Percentiles rank a stretch among this genome's conserved stretches.
Evolutionary conservation across 2,888 invertebrate species (phyloP).

Genomic region (Steromphala cineraria): DNA sequence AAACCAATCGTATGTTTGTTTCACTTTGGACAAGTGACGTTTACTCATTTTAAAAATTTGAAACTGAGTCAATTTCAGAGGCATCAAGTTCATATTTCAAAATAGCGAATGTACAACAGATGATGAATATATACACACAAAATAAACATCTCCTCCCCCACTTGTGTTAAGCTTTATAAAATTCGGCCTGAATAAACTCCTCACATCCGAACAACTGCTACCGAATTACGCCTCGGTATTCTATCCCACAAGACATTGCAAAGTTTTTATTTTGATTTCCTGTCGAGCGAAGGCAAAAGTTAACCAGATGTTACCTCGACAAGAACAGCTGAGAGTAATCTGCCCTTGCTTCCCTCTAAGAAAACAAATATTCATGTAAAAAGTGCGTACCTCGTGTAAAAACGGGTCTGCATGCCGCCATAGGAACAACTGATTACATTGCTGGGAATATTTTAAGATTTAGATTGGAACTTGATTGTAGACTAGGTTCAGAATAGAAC

Average conservation of each 20-base stretch:
- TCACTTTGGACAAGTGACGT: too few relatives aligned
- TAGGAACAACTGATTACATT: constrained; percentile 1
- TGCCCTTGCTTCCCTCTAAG: neutral
- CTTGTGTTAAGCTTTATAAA: too few relatives aligned
- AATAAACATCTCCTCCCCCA: too few relatives aligned
- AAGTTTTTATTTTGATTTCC: neutral
- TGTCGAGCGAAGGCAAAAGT: neutral
- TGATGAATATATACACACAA: too few relatives aligned
- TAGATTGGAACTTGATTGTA: too few relatives aligned
- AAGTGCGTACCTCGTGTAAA: neutral
- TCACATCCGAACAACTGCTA: neutral
- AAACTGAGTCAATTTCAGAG: too few relatives aligned
- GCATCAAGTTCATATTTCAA: too few relatives aligned
- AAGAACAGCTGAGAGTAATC: neutral
- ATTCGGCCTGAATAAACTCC: neutral
- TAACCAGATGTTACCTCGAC: neutral
- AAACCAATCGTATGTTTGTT: too few relatives aligned
- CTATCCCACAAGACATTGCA: constrained; percentile 1
- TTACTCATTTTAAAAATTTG: too few relatives aligned
- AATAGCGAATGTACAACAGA: too few relatives aligned
- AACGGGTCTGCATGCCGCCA: neutral
- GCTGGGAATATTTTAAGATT: too few relatives aligned
- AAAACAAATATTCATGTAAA: neutral
- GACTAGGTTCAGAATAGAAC: too few relatives aligned
- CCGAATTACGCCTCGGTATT: neutral